Base-by-base conservation (phyloP, 1,140 invertebrate species). In the Drosophila hydei region DNA sequence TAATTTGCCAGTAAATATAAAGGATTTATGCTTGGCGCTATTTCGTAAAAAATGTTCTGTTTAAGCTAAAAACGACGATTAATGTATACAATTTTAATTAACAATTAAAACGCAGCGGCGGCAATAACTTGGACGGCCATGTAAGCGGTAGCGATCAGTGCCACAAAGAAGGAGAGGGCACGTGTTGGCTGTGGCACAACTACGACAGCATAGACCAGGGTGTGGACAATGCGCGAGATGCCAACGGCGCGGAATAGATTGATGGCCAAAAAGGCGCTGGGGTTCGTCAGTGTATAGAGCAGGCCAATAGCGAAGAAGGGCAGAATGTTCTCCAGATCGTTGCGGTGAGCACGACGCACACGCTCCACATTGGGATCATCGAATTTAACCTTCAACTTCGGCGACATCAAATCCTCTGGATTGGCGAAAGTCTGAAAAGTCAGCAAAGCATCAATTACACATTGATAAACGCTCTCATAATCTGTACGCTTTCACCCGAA, bases 311-410 rank as follows among this genome's bases (percentile, higher is more conserved):
- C 75, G 7, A 95, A 92, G 92, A 95, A 96, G 4, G 94, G 92
- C 8, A 94, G 81, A 61, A 95, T 93, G 72, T 95, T 96, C 87
- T 96, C 95, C 52, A 96, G 71, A 78, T 96, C 95, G 77, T 96
- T 96, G 54, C 93, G 90, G 79, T 96, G 95, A 12, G 94, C 94
- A 73, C 95, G 91, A 21, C 92, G 92, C 11, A 94, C 92, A 64
- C 94, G 92, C 77, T 94, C 94, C 0, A 95, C 91, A 72, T 94
- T 93, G 4, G 92, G 91, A 75, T 95, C 93, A 64, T 93, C 92
- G 42, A 80, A 92, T 45, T 76, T 81, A 5, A 94, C 91, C 71
- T 94, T 93, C 21, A 85, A 77, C 25, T 92, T 92, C 59, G 83
- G 90, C 4, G 55, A 75, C 38, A 65, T 56, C n/a, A 75, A 36